These are phyloP conservation scores for Lytechinus pictus DNA, from an alignment of 35 echinoderm and acorn worm genomes.

Conservation along the genomic window DNA sequence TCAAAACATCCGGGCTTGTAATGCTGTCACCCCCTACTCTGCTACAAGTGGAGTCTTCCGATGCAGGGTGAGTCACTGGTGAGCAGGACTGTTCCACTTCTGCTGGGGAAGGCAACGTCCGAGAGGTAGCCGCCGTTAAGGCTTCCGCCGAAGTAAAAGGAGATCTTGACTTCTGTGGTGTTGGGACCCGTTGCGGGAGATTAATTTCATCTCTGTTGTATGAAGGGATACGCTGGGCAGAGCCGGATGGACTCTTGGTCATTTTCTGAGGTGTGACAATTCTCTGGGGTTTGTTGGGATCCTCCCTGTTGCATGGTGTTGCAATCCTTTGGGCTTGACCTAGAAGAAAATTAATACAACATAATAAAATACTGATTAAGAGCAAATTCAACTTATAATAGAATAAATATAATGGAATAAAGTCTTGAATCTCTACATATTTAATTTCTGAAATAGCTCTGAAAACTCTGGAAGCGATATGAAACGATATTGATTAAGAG, in stretches of 20 bases:
- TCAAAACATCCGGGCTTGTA: slow-evolving; percentile 16
- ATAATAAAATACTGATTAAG: too few species aligned
- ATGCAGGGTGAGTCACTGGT: background rate
- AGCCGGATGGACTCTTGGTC: background rate
- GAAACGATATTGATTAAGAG: too few species aligned
- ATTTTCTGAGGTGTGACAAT: background rate
- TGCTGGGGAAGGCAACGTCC: background rate
- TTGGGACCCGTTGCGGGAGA: background rate
- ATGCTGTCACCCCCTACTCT: background rate
- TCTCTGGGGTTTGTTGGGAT: slow-evolving; percentile 20
- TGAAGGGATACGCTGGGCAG: background rate
- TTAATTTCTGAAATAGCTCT: too few species aligned
- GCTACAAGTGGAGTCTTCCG: background rate
- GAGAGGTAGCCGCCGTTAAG: background rate
- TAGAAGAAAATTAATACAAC: background rate
- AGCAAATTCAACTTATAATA: too few species aligned
- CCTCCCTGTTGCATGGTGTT: background rate
- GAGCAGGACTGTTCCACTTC: slow-evolving; percentile 19
- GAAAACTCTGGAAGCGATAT: too few species aligned
- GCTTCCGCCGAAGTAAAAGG: background rate
- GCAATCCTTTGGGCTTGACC: slow-evolving; percentile 38
- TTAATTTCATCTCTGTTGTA: background rate
- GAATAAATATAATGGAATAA: too few species aligned
- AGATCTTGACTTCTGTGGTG: slow-evolving; percentile 23
- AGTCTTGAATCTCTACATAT: too few species aligned